Base-by-base conservation (phyloP, 2,797 vertebrate genomes). In the Squalus acanthias region DNA sequence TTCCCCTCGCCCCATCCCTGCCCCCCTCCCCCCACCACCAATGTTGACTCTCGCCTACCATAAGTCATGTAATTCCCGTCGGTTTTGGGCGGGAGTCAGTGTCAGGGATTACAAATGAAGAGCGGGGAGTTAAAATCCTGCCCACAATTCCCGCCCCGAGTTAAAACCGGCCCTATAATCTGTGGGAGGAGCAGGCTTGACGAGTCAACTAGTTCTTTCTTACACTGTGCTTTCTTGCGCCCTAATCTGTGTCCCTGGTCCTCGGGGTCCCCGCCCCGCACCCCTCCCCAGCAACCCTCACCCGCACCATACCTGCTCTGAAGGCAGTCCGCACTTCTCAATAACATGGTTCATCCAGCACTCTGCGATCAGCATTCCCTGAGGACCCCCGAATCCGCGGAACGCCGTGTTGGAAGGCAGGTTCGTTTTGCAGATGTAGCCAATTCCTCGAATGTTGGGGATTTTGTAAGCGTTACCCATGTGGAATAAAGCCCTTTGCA, bases 401-500 rank as follows among this genome's bases (percentile, higher is more conserved):
- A 99, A 99, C 2, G 99, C 99, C 0, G 99, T 99, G 97, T 99
- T 99, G 97, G 99, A 99, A 0, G 99, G 96, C 96, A 99, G 97
- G 97, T 99, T 99, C 79, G 99, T 99, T 97, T 98, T 98, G 97
- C 99, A 99, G 39, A 99, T 0, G 93, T 97, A 97, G 60, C 99
- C 99, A 0, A 97, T 96, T 0, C 98, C 98, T 0, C 97, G 97
- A 53, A 99, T 97, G 53, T 99, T 99, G 4, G 98, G 98, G 24
- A 99, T 98, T 15, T 98, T 98, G 97, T 99, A 99, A 15, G 98
- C 97, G 96, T 99, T 99, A 96, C 99, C 99, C 98, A 99, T 98
- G 97, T 99, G 99, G 93, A 99, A 98, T n/a, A 99, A 97, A 72
- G 99, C 98, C 15, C 99, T 98, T 96, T 99, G 98, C 97, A 99